phyloP scores from a whole-genome alignment of 1,140 invertebrate genomes.

The Caenorhabditis tropicalis region DNA sequence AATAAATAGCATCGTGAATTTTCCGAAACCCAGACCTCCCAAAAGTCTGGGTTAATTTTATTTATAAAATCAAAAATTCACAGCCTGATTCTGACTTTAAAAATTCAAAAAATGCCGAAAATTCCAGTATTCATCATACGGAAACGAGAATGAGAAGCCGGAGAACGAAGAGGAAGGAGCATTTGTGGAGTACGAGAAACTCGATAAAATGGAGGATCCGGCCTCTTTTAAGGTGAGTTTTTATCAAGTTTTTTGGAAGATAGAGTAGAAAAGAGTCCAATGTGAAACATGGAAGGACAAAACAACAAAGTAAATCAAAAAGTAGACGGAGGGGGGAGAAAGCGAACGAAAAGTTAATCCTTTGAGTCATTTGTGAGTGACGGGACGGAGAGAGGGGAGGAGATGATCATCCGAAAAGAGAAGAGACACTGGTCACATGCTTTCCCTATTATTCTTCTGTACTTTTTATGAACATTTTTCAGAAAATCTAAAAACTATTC shows the following conservation, averaged over 20 bases:
- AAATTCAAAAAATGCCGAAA: not conserved
- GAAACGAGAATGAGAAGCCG: slow-evolving; percentile 27
- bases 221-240: slow-evolving; percentile 6
- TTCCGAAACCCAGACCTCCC: no score
- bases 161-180: slow-evolving; percentile 28
- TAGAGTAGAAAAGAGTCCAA: no score
- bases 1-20: no score
- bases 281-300: not conserved
- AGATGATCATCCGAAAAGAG: no score
- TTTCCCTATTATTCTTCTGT: not conserved
- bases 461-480: not conserved
- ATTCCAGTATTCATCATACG: slow-evolving; percentile 13
- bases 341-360: not conserved
- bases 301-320: not conserved
- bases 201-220: slow-evolving; percentile 19
- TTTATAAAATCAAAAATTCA: no score
- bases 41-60: no score
- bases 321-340: not conserved
- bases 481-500: not conserved
- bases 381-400: no score
- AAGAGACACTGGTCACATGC: not conserved
- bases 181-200: slow-evolving; percentile 19
- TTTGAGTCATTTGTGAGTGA: not conserved
- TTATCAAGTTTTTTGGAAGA: not conserved
- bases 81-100: no score